Evolutionary conservation across 1,140 invertebrate species (phyloP).

Genomic region (Lordiphosa mommai): DNA sequence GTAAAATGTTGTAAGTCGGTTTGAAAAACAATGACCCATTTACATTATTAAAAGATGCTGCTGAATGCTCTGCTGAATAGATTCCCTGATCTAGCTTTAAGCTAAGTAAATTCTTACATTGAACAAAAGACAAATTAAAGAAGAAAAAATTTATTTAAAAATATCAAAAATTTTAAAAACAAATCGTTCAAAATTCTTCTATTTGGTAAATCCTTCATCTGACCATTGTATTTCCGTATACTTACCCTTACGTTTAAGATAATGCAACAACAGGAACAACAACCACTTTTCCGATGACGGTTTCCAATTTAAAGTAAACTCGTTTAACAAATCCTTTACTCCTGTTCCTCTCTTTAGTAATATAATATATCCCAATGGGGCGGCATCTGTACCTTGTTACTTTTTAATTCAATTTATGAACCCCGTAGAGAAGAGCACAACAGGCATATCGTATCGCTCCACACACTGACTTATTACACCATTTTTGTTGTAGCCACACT

Average conservation of each 20-base stretch:
- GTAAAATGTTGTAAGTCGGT: no score
- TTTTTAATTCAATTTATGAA: slow-evolving; percentile 28
- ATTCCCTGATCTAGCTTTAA: no score
- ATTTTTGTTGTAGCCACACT: slow-evolving; percentile 7
- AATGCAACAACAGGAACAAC: not conserved
- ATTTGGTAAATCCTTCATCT: no score
- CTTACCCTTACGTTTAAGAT: not conserved
- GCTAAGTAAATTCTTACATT: no score
- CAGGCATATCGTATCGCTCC: slow-evolving; percentile 9
- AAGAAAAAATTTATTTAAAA: no score
- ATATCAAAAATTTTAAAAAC: not conserved
- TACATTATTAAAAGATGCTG: no score
- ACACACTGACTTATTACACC: slow-evolving; percentile 16
- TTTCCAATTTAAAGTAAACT: not conserved
- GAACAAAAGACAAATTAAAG: no score
- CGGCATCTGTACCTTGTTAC: slow-evolving; percentile 16
- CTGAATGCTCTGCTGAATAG: no score
- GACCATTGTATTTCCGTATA: no score
- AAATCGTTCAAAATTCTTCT: no score
- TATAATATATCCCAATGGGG: not conserved
- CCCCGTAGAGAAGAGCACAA: slow-evolving; percentile 5
- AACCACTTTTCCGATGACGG: not conserved
- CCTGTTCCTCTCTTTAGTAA: not conserved
- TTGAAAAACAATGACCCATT: no score
- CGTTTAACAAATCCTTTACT: not conserved